A percentile compares a stretch with the other conserved stretches of the same genome.
These are phyloP conservation scores for Amphipoea lucens DNA, from an alignment of 2,888 invertebrate genomes.

Conservation along the genomic window DNA sequence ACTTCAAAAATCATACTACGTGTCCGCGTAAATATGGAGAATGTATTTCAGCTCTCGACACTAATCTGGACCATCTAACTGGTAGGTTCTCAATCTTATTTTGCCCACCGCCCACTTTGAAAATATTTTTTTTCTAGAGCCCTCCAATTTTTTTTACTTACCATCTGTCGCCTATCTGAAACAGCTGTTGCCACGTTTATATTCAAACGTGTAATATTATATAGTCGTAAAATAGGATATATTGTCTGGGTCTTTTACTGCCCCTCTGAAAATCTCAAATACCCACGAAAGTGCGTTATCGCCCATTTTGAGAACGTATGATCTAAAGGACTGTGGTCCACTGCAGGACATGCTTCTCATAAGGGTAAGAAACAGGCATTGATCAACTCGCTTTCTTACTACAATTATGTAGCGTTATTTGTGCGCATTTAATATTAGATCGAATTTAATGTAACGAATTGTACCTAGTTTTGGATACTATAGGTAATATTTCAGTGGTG, in stretches of 20 bases:
- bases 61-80: background rate
- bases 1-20: background rate
- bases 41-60: background rate
- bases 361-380: background rate
- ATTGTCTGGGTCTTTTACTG: background rate
- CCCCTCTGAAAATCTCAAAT: background rate
- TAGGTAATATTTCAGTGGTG: slow-evolving; percentile 63
- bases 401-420: background rate
- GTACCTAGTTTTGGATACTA: slow-evolving; percentile 45
- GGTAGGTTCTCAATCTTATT: background rate
- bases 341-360: background rate
- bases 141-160: background rate
- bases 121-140: background rate
- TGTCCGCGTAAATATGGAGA: background rate
- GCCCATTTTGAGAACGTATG: background rate
- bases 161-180: background rate
- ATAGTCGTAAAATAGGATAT: background rate
- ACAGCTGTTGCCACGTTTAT: background rate
- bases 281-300: background rate
- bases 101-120: background rate
- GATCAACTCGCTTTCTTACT: background rate
- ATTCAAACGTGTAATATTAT: background rate
- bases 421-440: background rate
- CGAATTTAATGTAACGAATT: slow-evolving; percentile 13
- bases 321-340: background rate